Percentiles rank a stretch among this genome's conserved stretches.
These are phyloP conservation scores for Zelleria hepariella DNA, from an alignment of 2,888 invertebrate species.

Conservation along the genomic window DNA sequence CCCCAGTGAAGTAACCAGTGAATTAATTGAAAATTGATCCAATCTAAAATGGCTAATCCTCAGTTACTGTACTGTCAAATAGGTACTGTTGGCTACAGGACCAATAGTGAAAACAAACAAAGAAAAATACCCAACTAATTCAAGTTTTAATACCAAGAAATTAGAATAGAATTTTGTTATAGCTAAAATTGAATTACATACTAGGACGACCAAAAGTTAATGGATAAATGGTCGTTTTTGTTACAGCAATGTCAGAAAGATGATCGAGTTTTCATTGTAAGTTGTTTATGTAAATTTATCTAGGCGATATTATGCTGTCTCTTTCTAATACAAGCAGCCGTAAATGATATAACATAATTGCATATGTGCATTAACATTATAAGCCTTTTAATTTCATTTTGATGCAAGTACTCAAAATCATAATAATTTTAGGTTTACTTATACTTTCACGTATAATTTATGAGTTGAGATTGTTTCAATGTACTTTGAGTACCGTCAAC, in stretches of 20 bases:
- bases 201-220: neutral
- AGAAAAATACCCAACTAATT: neutral
- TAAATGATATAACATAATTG: neutral
- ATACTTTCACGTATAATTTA: neutral
- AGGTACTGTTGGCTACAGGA: neutral
- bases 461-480: too few species aligned
- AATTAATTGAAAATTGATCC: too few species aligned
- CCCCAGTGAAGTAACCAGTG: too few species aligned
- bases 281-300: neutral
- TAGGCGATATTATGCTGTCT: neutral
- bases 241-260: neutral
- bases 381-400: neutral
- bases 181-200: neutral
- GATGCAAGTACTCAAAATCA: neutral
- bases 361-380: neutral
- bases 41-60: neutral
- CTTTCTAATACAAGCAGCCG: neutral
- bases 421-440: neutral
- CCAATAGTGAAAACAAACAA: neutral
- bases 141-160: conserved; percentile 5
- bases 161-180: neutral
- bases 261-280: neutral
- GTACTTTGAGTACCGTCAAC: neutral
- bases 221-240: neutral
- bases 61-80: neutral